phyloP scores from a whole-genome alignment of 2,797 vertebrate genomes.

The Sus cebifrons region DNA sequence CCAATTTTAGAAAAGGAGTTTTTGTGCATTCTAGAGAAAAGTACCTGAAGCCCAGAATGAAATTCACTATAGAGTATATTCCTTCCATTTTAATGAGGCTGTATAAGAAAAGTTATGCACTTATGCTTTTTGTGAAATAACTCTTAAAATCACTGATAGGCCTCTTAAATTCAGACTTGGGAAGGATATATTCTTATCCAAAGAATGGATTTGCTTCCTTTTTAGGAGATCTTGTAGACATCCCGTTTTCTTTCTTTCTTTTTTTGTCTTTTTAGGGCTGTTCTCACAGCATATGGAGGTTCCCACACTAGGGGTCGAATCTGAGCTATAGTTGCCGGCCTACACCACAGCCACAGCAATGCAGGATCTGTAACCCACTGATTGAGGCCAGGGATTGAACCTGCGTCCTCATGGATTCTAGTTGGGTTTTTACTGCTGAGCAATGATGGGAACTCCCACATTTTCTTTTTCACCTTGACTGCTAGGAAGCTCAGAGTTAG shows the following conservation, averaged over 20 bases:
- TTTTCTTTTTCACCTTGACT: neutral
- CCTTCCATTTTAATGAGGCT: neutral
- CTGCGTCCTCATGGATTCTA: too few species aligned
- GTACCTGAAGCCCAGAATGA: neutral
- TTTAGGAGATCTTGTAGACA: neutral
- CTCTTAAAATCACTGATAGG: neutral
- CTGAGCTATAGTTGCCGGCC: too few species aligned
- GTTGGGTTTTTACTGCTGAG: too few species aligned
- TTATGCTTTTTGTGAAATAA: constrained; percentile 22
- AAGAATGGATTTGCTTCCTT: constrained; percentile 50
- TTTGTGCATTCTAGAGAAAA: neutral
- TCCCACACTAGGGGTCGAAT: too few species aligned
- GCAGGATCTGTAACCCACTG: too few species aligned
- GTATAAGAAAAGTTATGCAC: neutral
- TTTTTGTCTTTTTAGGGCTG: neutral
- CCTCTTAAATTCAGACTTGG: constrained; percentile 53
- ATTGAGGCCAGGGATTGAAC: too few species aligned
- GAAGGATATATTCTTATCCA: constrained; percentile 34
- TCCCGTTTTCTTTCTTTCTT: constrained; percentile 57
- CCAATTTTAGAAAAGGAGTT: constrained; percentile 1
- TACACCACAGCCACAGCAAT: too few species aligned
- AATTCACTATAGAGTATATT: neutral
- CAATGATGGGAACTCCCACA: too few species aligned
- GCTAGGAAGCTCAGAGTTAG: neutral
- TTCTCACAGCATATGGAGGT: too few species aligned